These are phyloP conservation scores for Minunthozetes semirufus DNA, from an alignment of 2,888 invertebrate species.

Conservation along the genomic window DNA sequence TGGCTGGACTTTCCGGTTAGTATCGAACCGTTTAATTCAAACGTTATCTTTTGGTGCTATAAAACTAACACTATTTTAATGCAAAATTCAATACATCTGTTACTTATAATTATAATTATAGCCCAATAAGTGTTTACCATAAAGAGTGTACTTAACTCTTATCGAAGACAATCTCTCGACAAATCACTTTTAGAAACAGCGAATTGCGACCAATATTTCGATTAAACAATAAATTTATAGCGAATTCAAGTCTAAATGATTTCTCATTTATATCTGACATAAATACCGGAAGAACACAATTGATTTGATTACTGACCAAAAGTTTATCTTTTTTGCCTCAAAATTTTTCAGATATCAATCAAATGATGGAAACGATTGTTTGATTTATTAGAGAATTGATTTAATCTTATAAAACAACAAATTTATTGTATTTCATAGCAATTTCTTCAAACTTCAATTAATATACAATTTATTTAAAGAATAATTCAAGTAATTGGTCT, in stretches of 20 bases:
- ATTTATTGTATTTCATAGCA: too few species aligned
- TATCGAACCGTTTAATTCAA: constrained; percentile 24
- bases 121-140: background rate
- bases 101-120: constrained; percentile 11
- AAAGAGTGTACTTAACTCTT: constrained; percentile 17
- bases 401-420: too few species aligned
- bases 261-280: background rate
- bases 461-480: too few species aligned
- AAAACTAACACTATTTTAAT: background rate
- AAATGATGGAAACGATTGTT: too few species aligned
- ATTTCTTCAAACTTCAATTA: too few species aligned
- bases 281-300: background rate
- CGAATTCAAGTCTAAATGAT: background rate
- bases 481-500: too few species aligned
- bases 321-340: background rate
- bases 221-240: background rate
- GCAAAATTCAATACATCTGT: constrained; percentile 24
- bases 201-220: background rate
- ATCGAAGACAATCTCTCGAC: background rate
- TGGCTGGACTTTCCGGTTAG: constrained; percentile 16
- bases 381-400: too few species aligned
- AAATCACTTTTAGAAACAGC: background rate
- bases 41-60: background rate
- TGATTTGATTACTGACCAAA: background rate
- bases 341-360: too few species aligned